Evolutionary conservation across 2,797 vertebrate species (phyloP).

Genomic region (Pachyuromys duprasi): DNA sequence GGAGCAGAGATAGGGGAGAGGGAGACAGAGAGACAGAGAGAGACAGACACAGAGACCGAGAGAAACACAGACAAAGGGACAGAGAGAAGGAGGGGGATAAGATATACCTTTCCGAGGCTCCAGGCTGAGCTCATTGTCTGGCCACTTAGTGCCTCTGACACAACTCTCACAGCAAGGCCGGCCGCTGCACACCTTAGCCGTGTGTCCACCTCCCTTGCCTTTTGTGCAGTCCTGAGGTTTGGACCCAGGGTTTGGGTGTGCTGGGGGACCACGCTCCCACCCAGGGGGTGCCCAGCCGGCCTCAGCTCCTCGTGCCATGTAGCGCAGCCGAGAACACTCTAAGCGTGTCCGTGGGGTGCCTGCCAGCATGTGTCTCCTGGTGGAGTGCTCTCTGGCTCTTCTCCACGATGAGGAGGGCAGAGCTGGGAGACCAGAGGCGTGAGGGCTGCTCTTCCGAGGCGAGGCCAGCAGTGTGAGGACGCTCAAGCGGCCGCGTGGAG

Average conservation of each 20-base stretch:
- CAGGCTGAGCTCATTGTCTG: neutral
- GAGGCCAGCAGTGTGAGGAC: neutral
- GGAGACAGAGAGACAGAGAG: no score
- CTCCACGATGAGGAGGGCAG: neutral
- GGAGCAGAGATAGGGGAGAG: neutral
- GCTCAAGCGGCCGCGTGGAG: neutral
- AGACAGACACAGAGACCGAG: no score
- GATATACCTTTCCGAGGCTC: neutral
- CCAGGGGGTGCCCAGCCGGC: neutral
- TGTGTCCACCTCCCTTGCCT: neutral
- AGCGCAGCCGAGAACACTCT: no score
- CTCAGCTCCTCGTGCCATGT: rapidly evolving
- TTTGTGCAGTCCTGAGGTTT: no score
- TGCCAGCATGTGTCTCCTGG: neutral
- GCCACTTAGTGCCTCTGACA: neutral
- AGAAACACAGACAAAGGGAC: no score
- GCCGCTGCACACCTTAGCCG: neutral
- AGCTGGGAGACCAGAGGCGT: neutral
- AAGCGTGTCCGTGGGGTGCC: neutral
- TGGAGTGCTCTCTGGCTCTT: neutral
- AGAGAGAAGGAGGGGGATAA: neutral
- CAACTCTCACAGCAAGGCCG: neutral
- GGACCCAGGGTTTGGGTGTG: neutral
- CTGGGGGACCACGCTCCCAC: neutral
- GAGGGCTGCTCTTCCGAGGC: neutral